Conservation (phyloP, 53 echinoderm and acorn worm genomes). For the Pentamera pediparva region DNA sequence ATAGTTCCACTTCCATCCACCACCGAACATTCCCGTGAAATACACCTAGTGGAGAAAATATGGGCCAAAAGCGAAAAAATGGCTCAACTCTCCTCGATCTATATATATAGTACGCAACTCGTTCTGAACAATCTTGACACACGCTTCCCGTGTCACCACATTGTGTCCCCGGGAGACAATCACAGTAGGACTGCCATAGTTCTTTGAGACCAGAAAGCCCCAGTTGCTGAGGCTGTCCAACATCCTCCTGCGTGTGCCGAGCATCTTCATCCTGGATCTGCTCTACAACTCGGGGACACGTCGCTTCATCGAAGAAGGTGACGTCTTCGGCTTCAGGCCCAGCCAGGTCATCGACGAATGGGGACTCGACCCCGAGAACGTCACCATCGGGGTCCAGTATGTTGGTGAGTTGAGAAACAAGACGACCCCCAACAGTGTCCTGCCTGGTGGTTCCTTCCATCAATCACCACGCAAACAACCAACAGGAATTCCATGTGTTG, state of each 20-base stretch:
- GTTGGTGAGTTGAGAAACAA: slow-evolving; percentile 53
- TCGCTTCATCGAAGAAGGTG: slow-evolving; percentile 40
- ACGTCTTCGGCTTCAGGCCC: slow-evolving; percentile 39
- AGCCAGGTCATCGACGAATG: slow-evolving; percentile 49
- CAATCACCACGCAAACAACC: too few relatives aligned
- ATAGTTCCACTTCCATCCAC: not conserved
- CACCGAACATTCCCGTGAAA: not conserved
- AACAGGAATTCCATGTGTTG: too few relatives aligned
- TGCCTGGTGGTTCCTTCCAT: too few relatives aligned
- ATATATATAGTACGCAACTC: too few relatives aligned
- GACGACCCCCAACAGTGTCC: too few relatives aligned
- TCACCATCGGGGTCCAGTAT: slow-evolving; percentile 80
- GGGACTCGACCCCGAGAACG: slow-evolving; percentile 65
- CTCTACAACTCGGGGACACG: slow-evolving; percentile 63
- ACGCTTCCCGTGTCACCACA: too few relatives aligned
- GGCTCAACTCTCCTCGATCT: slow-evolving; percentile 34
- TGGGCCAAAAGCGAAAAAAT: slow-evolving; percentile 23
- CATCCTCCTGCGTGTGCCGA: slow-evolving; percentile 71
- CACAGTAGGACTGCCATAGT: too few relatives aligned
- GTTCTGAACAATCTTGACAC: too few relatives aligned
- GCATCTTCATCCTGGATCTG: slow-evolving; percentile 80
- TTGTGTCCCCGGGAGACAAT: too few relatives aligned
- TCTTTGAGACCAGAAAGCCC: slow-evolving; percentile 34
- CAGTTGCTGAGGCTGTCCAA: slow-evolving; percentile 66
- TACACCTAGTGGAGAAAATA: not conserved